These are phyloP conservation scores for Grammomys dolichurus DNA, from an alignment of 2,113 vertebrate genomes.

Conservation along the genomic window DNA sequence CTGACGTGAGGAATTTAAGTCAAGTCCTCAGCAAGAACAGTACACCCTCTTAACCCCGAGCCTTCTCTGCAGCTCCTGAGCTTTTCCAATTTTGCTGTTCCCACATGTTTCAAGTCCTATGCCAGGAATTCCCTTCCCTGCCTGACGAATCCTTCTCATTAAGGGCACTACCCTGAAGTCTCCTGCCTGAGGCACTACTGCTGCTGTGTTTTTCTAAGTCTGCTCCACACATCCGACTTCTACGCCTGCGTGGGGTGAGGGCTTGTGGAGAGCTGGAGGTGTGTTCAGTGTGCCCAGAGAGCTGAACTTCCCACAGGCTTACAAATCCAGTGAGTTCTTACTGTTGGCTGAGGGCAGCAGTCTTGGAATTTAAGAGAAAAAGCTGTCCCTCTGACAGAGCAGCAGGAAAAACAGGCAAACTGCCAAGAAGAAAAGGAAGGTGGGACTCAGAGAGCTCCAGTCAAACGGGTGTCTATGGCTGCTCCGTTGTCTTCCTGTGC, in stretches of 20 bases:
- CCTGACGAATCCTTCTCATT: not conserved
- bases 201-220: not conserved
- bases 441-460: not conserved
- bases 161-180: not conserved
- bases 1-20: not conserved
- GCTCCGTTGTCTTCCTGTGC: not conserved
- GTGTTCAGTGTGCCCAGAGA: fast-evolving
- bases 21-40: not conserved
- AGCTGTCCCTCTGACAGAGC: not conserved
- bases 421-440: not conserved
- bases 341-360: not conserved
- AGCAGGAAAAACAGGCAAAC: not conserved
- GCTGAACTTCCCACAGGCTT: not conserved
- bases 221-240: not conserved
- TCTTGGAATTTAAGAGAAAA: not conserved
- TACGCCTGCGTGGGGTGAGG: not conserved
- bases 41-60: not conserved
- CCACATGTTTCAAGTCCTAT: not conserved
- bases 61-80: not conserved
- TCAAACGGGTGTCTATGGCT: not conserved
- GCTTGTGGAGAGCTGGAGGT: not conserved
- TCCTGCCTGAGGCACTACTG: not conserved
- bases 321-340: not conserved
- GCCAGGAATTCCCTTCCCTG: constrained; percentile 22
- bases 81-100: not conserved